A percentile compares a stretch with the other conserved stretches of the same genome.
phyloP scores from a whole-genome alignment of 2,113 vertebrate genomes.

The Equus przewalskii region DNA sequence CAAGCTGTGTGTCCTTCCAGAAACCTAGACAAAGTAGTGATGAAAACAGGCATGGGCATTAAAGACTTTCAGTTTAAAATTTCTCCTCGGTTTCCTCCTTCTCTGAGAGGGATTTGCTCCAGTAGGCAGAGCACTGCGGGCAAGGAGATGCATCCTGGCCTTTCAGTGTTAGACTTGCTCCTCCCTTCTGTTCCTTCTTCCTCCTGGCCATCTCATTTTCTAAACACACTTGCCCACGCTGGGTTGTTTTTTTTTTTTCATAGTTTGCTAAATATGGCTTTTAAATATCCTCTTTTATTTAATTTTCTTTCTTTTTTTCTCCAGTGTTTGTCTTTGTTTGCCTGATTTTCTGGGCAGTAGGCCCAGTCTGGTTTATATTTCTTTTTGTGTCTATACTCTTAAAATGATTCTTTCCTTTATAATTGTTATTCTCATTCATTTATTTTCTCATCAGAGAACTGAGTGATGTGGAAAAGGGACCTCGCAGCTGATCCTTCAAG shows the following conservation, averaged over 20 bases:
- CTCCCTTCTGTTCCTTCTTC: neutral
- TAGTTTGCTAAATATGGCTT: conserved; percentile 22
- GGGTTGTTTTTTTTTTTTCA: neutral
- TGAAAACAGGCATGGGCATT: neutral
- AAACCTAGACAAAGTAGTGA: conserved; percentile 62
- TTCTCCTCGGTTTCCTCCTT: no score
- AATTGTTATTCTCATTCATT: conserved; percentile 44
- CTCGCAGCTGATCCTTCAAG: neutral
- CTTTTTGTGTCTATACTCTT: conserved; percentile 38
- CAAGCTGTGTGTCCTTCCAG: neutral
- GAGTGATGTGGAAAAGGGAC: neutral
- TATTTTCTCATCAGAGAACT: conserved; percentile 54
- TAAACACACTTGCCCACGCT: neutral
- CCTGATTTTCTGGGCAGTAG: conserved; percentile 55
- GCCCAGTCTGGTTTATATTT: conserved; percentile 42
- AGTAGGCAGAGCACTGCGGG: neutral
- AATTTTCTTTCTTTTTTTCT: neutral
- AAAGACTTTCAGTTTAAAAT: neutral
- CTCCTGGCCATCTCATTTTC: neutral
- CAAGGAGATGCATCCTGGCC: neutral
- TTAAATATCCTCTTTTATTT: neutral
- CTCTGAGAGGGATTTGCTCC: fast-evolving
- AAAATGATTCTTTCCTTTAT: conserved; percentile 11
- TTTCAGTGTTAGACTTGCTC: neutral
- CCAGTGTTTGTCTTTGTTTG: conserved; percentile 42